These are phyloP conservation scores for Venustaconcha ellipsiformis DNA, from an alignment of 1,140 invertebrate genomes.

Conservation along the genomic window DNA sequence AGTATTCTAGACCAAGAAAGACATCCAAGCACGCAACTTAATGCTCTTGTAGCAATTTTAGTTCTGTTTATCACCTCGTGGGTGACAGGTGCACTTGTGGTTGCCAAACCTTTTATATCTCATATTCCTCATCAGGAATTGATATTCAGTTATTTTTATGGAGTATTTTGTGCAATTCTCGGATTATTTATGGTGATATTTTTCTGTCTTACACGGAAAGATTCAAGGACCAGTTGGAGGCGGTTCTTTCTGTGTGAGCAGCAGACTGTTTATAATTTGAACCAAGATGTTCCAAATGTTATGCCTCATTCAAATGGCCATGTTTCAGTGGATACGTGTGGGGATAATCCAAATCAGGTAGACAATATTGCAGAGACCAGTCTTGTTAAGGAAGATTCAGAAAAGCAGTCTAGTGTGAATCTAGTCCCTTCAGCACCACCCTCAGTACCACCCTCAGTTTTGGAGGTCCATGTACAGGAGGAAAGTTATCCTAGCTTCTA, in stretches of 20 bases:
- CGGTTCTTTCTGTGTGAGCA: conserved; percentile 55
- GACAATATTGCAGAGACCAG: neutral
- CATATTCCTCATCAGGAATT: conserved; percentile 79
- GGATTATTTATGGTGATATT: conserved; percentile 88
- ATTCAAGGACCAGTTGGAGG: conserved; percentile 75
- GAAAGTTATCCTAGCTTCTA: conserved; percentile 78
- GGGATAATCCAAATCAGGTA: no score
- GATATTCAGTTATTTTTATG: conserved; percentile 83
- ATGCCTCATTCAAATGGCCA: conserved; percentile 53
- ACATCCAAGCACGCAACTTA: conserved; percentile 82
- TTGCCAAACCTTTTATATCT: conserved; percentile 61
- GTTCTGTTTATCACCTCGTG: conserved; percentile 83
- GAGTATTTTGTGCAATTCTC: conserved; percentile 77
- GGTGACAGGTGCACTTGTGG: conserved; percentile 77
- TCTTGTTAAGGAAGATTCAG: conserved; percentile 39
- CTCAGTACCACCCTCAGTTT: conserved; percentile 30
- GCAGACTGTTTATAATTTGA: conserved; percentile 42
- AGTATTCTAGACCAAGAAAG: conserved; percentile 87
- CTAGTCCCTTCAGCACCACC: conserved; percentile 61
- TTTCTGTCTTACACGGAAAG: conserved; percentile 85
- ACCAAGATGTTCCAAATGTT: conserved; percentile 38
- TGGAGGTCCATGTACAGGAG: conserved; percentile 67
- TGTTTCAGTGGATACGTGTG: conserved; percentile 21
- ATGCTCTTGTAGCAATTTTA: conserved; percentile 81
- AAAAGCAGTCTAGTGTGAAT: conserved; percentile 63